Base-by-base conservation (phyloP, 1,140 invertebrate species). In the Maniola jurtina region DNA sequence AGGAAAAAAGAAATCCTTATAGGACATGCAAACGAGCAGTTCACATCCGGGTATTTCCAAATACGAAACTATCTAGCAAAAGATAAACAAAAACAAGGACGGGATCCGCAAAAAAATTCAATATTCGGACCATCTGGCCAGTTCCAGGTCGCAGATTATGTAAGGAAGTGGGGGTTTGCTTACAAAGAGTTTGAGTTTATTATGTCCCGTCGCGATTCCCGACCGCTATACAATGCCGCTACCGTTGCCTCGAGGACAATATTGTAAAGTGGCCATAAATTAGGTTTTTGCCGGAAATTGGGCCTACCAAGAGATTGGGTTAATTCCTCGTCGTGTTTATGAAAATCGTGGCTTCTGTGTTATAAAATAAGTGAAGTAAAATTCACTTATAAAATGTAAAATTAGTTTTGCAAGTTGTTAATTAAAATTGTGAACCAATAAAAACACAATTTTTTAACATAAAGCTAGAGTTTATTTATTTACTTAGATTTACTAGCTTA, bases 201-300 rank as follows among this genome's bases (percentile, higher is more conserved):
- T 57, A 16, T 56, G 36, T 55, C 34, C 13, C 47, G 40, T 45
- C 50, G 25, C 25, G 4, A 25, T 25, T 16, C n/a, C 25, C 35
- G 35, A 6, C 34, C 45, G 61, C 50, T 55, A 42, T 38, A 64
- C 54, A 64, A 64, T 45, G 50, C 34, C 13, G 25, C 42, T 57
- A 47, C 58, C 61, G 54, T 25, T 25, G 25, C 25, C 1, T 25
- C 40, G 38, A 11, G 68, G 68, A 70, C 67, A 67, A 70, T 68
- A 64, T 70, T 56, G 67, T 57, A 58, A 67, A 73, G 58, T 58
- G 61, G 13, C 64, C 64, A 61, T 73, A 73, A 73, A 73, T 67
- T 58, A 70, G 68, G 69, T 69, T 66, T 72, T 64, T 64, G 62
- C 42, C 54, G 42, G 42, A 64, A 59, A 63, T 55, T 42, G 61